These are phyloP conservation scores for Tanypteryx hageni DNA, from an alignment of 2,888 invertebrate genomes.

Conservation along the genomic window DNA sequence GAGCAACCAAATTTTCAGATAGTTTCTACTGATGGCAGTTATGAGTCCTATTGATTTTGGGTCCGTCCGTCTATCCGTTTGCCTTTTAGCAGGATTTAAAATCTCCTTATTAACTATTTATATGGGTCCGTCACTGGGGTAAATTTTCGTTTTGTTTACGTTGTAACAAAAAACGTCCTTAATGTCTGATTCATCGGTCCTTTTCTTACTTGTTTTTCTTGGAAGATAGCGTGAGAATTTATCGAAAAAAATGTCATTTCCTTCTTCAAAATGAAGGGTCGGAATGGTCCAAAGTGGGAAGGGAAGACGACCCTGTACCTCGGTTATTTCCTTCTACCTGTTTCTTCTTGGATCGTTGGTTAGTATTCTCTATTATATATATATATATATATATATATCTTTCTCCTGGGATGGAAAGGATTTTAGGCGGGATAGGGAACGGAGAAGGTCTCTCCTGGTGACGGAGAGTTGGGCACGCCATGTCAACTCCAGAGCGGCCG, in stretches of 20 bases:
- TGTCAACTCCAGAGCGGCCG: constrained; percentile 15
- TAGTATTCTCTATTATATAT: background rate
- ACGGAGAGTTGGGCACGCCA: background rate
- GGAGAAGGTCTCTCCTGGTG: background rate
- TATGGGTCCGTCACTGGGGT: no score
- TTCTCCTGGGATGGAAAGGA: background rate
- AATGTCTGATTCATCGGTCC: no score
- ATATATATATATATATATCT: no score
- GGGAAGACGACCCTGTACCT: background rate
- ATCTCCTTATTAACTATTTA: no score
- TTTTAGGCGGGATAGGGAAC: background rate
- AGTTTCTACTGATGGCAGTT: no score
- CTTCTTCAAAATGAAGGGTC: background rate
- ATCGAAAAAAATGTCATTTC: background rate
- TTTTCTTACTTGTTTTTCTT: no score
- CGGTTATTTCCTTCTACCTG: background rate
- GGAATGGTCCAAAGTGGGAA: background rate
- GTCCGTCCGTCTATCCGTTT: no score
- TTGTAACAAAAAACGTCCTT: no score
- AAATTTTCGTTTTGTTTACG: no score
- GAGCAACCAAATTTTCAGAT: no score
- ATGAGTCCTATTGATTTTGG: no score
- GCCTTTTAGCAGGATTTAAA: no score
- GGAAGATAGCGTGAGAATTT: background rate
- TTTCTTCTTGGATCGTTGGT: background rate